Evolutionary conservation across 2,797 vertebrate species (phyloP), one percentile per base, ranked within the genome.

Genomic region (Adrianichthys oophorus): DNA sequence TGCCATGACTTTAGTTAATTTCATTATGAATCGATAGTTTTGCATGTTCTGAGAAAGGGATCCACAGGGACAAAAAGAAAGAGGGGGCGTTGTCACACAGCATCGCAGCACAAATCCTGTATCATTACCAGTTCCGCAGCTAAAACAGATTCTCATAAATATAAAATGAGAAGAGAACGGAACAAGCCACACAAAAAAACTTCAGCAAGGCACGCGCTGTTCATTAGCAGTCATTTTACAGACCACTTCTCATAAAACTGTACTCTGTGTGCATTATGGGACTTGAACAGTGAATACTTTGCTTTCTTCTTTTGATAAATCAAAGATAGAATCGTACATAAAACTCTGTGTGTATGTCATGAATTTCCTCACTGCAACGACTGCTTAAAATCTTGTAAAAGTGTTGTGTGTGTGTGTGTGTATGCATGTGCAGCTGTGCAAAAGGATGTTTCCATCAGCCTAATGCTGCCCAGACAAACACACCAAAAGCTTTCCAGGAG

Each of bases 91-190:
- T 48, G 62, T 69, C 29, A 2, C n/a, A n/a, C 40, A 61, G 48
- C 23, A 19, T 68, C 72, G 68, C 21, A 60, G 45, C 53, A 68
- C 73, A 66, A 78, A 76, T 63, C 49, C 59, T 67, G 56, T 65
- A 71, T 74, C 50, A 70, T 59, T 70, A 70, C 54, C 56, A 53
- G 52, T 52, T 76, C 26, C 29, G 52, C 15, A 19, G 65, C 68
- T 59, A 56, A 72, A 79, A 71, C 68, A 58, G 76, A 74, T 70
- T 72, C 80, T 82, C 71, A 84, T 88, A 56, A 80, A 86, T 85
- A 68, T 63, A 49, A 68, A 73, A 82, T 73, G 68, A 78, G 18
- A 41, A 41, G 61, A 72, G 68, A 62, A 76, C 26, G 62, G 73
- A 68, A 52, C 48, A 72, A 64, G 65, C 60, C 61, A 57, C 41